phyloP scores from a whole-genome alignment of 2,888 invertebrate genomes.

The Euzophera pinguis region DNA sequence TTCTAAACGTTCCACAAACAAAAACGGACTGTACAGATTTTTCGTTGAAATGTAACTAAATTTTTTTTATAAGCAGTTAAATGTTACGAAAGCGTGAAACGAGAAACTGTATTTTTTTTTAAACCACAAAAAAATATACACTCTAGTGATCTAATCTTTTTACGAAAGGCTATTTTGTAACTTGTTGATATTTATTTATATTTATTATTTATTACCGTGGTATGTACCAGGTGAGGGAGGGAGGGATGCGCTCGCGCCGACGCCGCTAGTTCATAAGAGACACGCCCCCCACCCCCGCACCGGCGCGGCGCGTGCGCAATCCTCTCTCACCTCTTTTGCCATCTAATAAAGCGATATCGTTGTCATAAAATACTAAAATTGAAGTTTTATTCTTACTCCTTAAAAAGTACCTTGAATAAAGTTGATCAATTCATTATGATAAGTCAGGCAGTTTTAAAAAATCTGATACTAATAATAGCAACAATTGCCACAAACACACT shows the following conservation, averaged over 20 bases:
- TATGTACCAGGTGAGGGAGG: conserved; percentile 63
- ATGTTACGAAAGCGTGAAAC: conserved; percentile 64
- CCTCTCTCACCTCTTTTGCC: conserved; percentile 52
- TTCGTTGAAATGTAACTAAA: conserved; percentile 65
- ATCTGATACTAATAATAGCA: too few relatives aligned
- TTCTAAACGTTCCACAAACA: conserved; percentile 85
- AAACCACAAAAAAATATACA: conserved; percentile 71
- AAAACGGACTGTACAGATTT: conserved; percentile 79
- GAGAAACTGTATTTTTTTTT: conserved; percentile 64
- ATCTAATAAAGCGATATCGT: conserved; percentile 84
- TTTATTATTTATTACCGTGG: conserved; percentile 76
- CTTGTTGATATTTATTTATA: conserved; percentile 79
- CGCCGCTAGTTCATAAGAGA: conserved; percentile 53
- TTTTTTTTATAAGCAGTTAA: conserved; percentile 70
- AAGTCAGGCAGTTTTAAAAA: too few relatives aligned
- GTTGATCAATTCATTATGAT: too few relatives aligned
- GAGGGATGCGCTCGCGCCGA: conserved; percentile 49
- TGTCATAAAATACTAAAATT: conserved; percentile 78
- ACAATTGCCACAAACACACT: too few relatives aligned
- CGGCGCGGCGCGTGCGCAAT: conserved; percentile 49
- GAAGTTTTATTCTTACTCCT: conserved; percentile 39
- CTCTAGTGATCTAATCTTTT: conserved; percentile 75
- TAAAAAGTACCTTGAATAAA: conserved; percentile 38
- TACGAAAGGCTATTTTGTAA: conserved; percentile 78
- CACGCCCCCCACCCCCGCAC: conserved; percentile 68